phyloP scores from a whole-genome alignment of 2,113 vertebrate species.

The Amphiprion percula region DNA sequence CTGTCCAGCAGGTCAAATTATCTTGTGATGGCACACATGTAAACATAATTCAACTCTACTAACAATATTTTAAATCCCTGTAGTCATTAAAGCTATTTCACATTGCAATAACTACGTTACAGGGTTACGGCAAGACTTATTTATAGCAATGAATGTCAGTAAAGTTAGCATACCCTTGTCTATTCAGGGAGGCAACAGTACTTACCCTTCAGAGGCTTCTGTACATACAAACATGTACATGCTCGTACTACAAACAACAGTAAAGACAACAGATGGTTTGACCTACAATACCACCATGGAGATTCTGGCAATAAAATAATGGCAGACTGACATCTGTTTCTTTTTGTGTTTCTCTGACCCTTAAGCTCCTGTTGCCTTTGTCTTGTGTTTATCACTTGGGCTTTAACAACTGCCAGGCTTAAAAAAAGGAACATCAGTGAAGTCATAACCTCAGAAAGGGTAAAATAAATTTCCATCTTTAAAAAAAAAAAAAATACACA shows the following conservation, averaged over 20 bases:
- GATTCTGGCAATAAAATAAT: conserved; percentile 67
- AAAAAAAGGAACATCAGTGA: conserved; percentile 37
- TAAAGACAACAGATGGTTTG: conserved; percentile 79
- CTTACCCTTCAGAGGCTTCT: conserved; percentile 60
- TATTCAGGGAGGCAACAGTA: conserved; percentile 73
- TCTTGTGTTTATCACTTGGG: conserved; percentile 58
- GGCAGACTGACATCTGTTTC: conserved; percentile 71
- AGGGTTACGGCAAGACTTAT: conserved; percentile 72
- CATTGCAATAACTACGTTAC: conserved; percentile 50
- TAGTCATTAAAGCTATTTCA: conserved; percentile 43
- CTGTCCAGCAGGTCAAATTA: conserved; percentile 23
- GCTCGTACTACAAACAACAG: conserved; percentile 57
- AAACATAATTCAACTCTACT: conserved; percentile 25
- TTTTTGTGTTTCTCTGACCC: conserved; percentile 58
- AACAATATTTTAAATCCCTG: conserved; percentile 16
- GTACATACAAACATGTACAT: conserved; percentile 50
- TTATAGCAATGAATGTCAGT: conserved; percentile 79
- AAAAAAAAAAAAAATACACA: neutral
- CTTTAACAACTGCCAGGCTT: conserved; percentile 58
- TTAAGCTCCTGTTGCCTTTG: conserved; percentile 62
- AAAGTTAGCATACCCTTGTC: conserved; percentile 69
- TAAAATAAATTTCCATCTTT: neutral
- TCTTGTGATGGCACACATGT: neutral
- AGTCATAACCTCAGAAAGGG: conserved; percentile 27
- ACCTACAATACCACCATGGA: conserved; percentile 55